Evolutionary conservation across 2,797 vertebrate species (phyloP).

Genomic region (Clarias laeviceps): DNA sequence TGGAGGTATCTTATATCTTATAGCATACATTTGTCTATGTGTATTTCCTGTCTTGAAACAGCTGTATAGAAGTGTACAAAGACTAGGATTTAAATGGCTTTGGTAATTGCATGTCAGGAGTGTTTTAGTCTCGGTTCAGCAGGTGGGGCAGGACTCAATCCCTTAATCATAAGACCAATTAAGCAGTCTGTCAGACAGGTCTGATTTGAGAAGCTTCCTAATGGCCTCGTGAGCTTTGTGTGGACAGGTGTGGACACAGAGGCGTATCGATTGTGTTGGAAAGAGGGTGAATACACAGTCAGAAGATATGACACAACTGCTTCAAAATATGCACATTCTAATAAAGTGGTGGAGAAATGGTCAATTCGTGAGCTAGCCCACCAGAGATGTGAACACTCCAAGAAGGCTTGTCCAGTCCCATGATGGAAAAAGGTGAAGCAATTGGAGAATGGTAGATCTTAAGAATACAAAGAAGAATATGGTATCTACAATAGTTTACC

Average conservation of each 20-base stretch:
- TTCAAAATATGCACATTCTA: neutral
- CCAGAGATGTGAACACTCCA: neutral
- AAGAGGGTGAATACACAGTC: slow-evolving; percentile 19
- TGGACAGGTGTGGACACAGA: slow-evolving; percentile 15
- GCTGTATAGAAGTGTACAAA: neutral
- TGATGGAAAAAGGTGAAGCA: neutral
- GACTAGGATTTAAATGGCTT: slow-evolving; percentile 47
- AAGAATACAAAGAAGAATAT: no score
- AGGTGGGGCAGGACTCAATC: slow-evolving; percentile 39
- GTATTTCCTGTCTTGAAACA: slow-evolving; percentile 8
- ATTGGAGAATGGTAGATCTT: no score
- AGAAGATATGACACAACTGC: neutral
- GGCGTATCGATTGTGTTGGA: slow-evolving; percentile 52
- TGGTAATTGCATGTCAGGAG: slow-evolving; percentile 55
- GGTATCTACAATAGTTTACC: no score
- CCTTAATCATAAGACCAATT: slow-evolving; percentile 48
- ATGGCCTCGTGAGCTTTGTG: slow-evolving; percentile 10
- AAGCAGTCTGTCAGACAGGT: slow-evolving; percentile 42
- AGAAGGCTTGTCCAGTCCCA: neutral
- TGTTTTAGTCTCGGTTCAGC: slow-evolving; percentile 56
- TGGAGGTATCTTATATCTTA: slow-evolving; percentile 9
- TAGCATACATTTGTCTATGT: slow-evolving; percentile 11
- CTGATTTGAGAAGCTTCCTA: neutral
- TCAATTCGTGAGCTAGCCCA: neutral
- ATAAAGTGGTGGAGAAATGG: neutral